Base-by-base conservation (phyloP, 2,113 vertebrate species). In the Actenoides lindsayi region DNA sequence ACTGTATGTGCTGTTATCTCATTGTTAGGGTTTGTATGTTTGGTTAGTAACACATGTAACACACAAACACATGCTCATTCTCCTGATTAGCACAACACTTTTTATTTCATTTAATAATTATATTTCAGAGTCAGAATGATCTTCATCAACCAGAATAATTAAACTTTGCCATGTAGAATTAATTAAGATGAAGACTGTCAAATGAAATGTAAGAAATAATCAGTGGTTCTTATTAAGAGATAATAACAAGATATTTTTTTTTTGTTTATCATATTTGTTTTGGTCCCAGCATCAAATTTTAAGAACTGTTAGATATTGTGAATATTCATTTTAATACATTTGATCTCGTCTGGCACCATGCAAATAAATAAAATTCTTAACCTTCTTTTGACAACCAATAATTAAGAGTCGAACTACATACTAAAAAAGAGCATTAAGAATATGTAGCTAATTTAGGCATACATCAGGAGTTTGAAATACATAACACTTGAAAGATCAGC, bases 61-160 rank as follows among this genome's bases (percentile, higher is more conserved):
- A 51, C 50, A 51, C 50, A 51, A 27, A 51, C 24, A 51, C 57
- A 57, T 76, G 69, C 62, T 92, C 41, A 3, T 84, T 87, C 0
- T 0, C 62, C 89, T 96, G 92, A 93, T 96, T 91, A 94, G 91
- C 74, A 69, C n/a, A 41, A 16, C 27, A 35, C 81, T 96, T 96
- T 91, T 94, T 82, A 91, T 97, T 96, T 94, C 83, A 84, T 79
- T 94, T 95, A 93, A 94, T 95, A 95, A 94, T 60, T 91, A 15
- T 92, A 73, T 93, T 92, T 95, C 0, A 0, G 62, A 94, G 41
- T 92, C 80, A 65, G 69, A 95, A 91, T 69, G 57, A 92, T 93
- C 69, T 87, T 94, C 86, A 92, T 96, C 91, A 94, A 60, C 62
- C 44, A 51, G 71, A 60, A 73, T 92, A 71, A 91, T 90, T 96